Base-by-base conservation (phyloP, 2,113 vertebrate genomes). In the Ardeotis arabs region DNA sequence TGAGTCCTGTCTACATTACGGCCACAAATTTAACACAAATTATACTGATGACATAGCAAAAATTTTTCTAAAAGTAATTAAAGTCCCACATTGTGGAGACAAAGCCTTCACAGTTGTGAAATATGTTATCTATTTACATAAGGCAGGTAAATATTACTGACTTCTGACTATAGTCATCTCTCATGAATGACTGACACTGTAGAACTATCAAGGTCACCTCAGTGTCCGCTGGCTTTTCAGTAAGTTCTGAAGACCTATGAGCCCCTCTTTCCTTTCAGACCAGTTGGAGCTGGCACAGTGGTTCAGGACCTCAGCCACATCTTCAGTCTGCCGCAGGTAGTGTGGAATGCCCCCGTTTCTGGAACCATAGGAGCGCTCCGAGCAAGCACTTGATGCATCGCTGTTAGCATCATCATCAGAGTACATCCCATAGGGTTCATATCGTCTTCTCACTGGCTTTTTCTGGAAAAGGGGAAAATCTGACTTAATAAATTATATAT, bases 231-330 rank as follows among this genome's bases (percentile, higher is more conserved):
- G 99, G 97, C 99, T 99, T 97, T 99, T 99, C 88, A 99, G 98
- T 31, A 99, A 98, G 88, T 99, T 99, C 96, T 99, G 99, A 90
- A 99, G 98, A 52, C 99, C 99, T 88, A 99, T 98, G 39, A 99
- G 98, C 9, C 99, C 99, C 92, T 99, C 99, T 84, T 99, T 99
- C 97, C 99, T 98, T 96, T 99, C 99, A 8, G 99, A 99, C 99
- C 99, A 99, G 97, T 99, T 99, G 96, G 99, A 99, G 97, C 99
- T 99, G 89, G 99, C 99, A 35, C 99, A 99, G 97, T 99, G 99
- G 97, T 99, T 99, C 49, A 99, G 98, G 87, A 99, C 99, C 97
- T 99, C 99, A 0, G 99, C 99, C 90, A 99, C 99, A 5, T 99
- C 99, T 87, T 99, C 99, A 0, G 99, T 99, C 96, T 99, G 99